A percentile compares a stretch with the other conserved stretches of the same genome.
phyloP scores from a whole-genome alignment of 1,140 invertebrate species.

The Meloidogyne chitwoodi region DNA sequence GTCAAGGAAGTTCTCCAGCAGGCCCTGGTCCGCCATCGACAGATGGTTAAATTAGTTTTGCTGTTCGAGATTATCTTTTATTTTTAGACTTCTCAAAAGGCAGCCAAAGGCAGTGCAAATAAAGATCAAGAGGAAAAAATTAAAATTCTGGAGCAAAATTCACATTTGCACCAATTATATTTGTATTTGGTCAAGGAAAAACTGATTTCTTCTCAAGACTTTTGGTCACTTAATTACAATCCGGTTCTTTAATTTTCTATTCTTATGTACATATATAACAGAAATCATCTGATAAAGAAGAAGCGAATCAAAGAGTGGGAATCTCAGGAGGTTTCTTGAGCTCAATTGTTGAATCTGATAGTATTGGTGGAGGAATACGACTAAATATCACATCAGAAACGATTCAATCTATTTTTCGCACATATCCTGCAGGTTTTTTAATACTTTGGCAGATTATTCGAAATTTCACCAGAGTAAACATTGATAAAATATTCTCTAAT shows the following conservation, averaged over 20 bases:
- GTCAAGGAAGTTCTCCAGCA: slow-evolving; percentile 88
- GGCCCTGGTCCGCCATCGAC: slow-evolving; percentile 87
- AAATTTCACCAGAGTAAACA: no score
- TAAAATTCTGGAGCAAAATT: slow-evolving; percentile 80
- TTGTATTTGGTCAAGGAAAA: slow-evolving; percentile 51
- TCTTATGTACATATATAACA: background rate
- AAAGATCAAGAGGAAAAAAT: slow-evolving; percentile 68
- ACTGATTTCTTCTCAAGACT: slow-evolving; percentile 52
- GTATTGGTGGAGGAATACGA: slow-evolving; percentile 87
- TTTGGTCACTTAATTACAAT: slow-evolving; percentile 46
- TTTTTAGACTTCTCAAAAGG: slow-evolving; percentile 60
- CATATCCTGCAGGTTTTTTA: slow-evolving; percentile 78
- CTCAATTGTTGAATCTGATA: slow-evolving; percentile 75
- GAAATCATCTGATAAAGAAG: background rate
- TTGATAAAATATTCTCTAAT: no score
- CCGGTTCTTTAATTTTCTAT: slow-evolving; percentile 6
- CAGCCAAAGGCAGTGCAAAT: slow-evolving; percentile 62
- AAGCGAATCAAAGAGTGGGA: slow-evolving; percentile 21
- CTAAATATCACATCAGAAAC: slow-evolving; percentile 95
- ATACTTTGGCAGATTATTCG: background rate
- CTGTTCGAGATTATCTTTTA: background rate
- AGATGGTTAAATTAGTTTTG: slow-evolving; percentile 78
- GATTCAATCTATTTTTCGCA: slow-evolving; percentile 96
- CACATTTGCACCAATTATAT: slow-evolving; percentile 76
- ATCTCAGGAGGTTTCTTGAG: slow-evolving; percentile 68